Evolutionary conservation across 2,888 invertebrate genomes (phyloP).

Genomic region (Cyclophora albipunctata): DNA sequence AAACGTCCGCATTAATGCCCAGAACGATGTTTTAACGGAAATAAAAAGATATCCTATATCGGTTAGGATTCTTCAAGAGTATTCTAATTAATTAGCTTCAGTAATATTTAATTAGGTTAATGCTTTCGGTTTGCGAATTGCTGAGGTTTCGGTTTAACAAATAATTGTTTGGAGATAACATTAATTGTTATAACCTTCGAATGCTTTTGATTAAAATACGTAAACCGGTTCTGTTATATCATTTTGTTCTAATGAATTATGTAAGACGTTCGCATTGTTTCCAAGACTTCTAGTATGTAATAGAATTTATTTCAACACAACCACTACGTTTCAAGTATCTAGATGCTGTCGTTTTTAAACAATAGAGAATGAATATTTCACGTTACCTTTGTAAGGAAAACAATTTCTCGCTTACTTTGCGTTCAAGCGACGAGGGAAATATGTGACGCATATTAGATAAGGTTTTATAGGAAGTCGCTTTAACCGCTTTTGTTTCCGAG

Average conservation of each 20-base stretch:
- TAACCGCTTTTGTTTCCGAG: conserved; percentile 62
- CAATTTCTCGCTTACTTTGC: conserved; percentile 67
- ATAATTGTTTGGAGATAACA: too few relatives aligned
- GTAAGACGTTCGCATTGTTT: too few relatives aligned
- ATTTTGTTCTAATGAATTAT: too few relatives aligned
- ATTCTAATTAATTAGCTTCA: not conserved
- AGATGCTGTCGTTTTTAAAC: conserved; percentile 8
- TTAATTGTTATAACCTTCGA: too few relatives aligned
- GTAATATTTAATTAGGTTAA: too few relatives aligned
- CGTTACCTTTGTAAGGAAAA: conserved; percentile 46
- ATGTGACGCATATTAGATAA: conserved; percentile 58
- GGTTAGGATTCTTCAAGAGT: conserved; percentile 3
- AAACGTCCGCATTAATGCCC: conserved; percentile 49
- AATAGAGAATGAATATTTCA: conserved; percentile 46
- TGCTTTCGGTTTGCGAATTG: too few relatives aligned
- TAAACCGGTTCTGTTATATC: too few relatives aligned
- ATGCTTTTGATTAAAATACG: too few relatives aligned
- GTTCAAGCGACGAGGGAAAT: conserved; percentile 52
- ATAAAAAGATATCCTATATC: conserved; percentile 29
- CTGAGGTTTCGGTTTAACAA: too few relatives aligned
- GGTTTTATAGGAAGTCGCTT: conserved; percentile 52
- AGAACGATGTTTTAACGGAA: conserved; percentile 46
- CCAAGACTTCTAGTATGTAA: too few relatives aligned
- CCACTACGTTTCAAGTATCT: not conserved
- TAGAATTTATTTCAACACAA: not conserved